Evolutionary conservation across 2,888 invertebrate species (phyloP), one percentile per base, ranked within the genome.

Genomic region (Cantharis rustica): DNA sequence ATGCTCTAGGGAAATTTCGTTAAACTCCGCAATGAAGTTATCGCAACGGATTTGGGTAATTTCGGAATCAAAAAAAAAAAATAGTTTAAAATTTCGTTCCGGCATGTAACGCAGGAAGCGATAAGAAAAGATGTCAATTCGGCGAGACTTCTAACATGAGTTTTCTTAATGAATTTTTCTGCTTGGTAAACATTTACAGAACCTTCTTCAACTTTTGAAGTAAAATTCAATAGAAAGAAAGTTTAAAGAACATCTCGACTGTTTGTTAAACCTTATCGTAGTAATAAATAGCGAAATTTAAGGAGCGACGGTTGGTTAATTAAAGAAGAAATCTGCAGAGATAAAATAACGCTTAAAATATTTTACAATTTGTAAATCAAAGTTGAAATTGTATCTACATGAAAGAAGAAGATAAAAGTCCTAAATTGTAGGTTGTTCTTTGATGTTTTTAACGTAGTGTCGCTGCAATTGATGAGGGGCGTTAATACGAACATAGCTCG

Each of bases 101-200:
- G 9, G 23, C 23, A 13, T 66, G 23, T 66, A 66, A 9, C 20
- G 64, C 11, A 20, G 17, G 23, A 66, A 66, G 10, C 64, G 64
- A 66, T 66, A 66, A 66, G 64, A 66, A 23, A 68, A 66, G 64
- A 66, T 23, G 64, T 66, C 64, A 66, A 66, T 66, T 73, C 74
- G 75, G 74, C 76, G 69, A 69, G 74, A 74, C 72, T 73, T 17
- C 47, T 68, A 61, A 75, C 74, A 31, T 72, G 72, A 79, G 78
- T 78, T 78, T 79, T 79, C 78, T 75, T 73, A 70, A 72, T 79
- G 71, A 72, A 76, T 76, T 75, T 78, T 79, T 76, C 78, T 79
- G 75, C 79, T 79, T 79, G 75, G 79, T 78, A 78, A 79, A 79
- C 77, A 79, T 80, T 80, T 79, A 71, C 76, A 64, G 75, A 77